These are phyloP conservation scores for Hirudo medicinalis DNA, from an alignment of 1,140 invertebrate genomes.

Conservation along the genomic window DNA sequence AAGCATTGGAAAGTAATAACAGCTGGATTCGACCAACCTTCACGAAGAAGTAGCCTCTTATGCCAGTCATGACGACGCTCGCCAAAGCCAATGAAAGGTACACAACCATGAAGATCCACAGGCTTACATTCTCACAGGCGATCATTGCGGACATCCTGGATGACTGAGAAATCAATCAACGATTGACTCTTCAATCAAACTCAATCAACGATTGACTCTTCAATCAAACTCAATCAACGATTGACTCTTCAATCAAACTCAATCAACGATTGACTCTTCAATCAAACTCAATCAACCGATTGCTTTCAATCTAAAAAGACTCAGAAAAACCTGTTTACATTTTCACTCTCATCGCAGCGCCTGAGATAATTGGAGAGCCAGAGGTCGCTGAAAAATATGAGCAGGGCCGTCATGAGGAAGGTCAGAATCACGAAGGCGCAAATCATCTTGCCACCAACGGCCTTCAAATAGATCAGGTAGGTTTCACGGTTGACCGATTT, in stretches of 20 bases:
- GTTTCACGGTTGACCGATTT: constrained; percentile 42
- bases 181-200: too few species aligned
- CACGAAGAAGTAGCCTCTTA: constrained; percentile 49
- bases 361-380: constrained; percentile 46
- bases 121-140: constrained; percentile 43
- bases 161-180: too few species aligned
- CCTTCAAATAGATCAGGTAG: constrained; percentile 47
- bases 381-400: constrained; percentile 51
- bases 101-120: constrained; percentile 43
- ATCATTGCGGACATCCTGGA: too few species aligned
- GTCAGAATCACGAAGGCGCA: constrained; percentile 44
- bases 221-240: too few species aligned
- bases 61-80: constrained; percentile 46
- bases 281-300: too few species aligned
- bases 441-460: constrained; percentile 49
- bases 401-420: constrained; percentile 49
- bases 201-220: too few species aligned
- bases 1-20: too few species aligned
- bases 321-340: too few species aligned
- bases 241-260: too few species aligned
- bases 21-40: constrained; percentile 35
- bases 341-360: too few species aligned
- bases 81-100: constrained; percentile 44
- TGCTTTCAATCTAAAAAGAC: too few species aligned
- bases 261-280: too few species aligned